These are phyloP conservation scores for Cephalopachus bancanus DNA, from an alignment of 2,797 vertebrate species.

Conservation along the genomic window DNA sequence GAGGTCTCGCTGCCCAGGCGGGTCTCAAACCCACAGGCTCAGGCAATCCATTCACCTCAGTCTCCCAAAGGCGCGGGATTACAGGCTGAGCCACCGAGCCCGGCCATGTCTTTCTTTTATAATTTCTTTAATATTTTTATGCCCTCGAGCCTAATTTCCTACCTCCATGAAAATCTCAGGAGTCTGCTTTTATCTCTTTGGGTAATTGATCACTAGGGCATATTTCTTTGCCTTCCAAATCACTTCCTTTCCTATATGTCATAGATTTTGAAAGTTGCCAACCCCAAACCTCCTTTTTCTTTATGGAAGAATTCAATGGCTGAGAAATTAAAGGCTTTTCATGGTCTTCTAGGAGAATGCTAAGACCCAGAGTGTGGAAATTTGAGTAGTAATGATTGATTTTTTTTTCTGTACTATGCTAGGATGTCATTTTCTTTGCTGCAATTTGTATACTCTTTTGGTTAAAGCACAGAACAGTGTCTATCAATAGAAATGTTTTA, in stretches of 20 bases:
- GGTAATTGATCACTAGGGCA: neutral
- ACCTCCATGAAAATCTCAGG: neutral
- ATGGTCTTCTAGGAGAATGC: constrained; percentile 17
- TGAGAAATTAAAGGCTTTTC: neutral
- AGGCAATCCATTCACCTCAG: too few relatives aligned
- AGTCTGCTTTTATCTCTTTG: neutral
- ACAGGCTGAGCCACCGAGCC: too few relatives aligned
- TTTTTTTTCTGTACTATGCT: neutral
- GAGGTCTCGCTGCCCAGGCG: too few relatives aligned
- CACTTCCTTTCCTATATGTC: constrained; percentile 12
- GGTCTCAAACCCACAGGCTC: too few relatives aligned
- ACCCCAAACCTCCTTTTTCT: neutral
- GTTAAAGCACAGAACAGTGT: constrained; percentile 21
- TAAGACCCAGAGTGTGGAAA: constrained; percentile 9
- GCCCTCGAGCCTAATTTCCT: constrained; percentile 31
- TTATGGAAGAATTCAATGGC: neutral
- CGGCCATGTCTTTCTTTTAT: neutral
- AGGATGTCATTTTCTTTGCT: neutral
- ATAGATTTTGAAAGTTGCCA: neutral
- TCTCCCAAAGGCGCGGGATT: too few relatives aligned
- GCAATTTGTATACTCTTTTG: constrained; percentile 22
- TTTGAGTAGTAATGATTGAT: neutral
- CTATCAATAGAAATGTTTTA: neutral
- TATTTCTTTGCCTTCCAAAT: constrained; percentile 9
- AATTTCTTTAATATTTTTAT: neutral